Conservation (phyloP, 2,113 vertebrate genomes). For the Saccopteryx leptura region DNA sequence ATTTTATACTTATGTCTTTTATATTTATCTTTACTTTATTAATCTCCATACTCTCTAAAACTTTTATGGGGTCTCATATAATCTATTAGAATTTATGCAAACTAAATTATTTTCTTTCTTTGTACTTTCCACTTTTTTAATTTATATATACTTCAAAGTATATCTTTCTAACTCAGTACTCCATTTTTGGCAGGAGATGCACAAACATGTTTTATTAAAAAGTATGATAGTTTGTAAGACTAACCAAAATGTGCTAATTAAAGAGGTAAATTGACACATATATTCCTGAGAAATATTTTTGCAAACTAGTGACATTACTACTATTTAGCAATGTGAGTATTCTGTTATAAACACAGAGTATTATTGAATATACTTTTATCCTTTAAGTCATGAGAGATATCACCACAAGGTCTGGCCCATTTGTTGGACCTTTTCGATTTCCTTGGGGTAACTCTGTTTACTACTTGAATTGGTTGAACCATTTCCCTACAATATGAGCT, state of each 20-base stretch:
- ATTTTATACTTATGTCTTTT: not conserved
- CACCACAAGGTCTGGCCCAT: not conserved
- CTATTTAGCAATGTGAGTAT: not conserved
- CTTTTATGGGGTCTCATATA: not conserved
- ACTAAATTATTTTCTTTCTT: not conserved
- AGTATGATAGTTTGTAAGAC: not conserved
- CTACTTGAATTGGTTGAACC: not conserved
- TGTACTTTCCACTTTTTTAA: not conserved
- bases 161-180: not conserved
- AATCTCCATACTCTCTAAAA: not conserved
- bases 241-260: not conserved
- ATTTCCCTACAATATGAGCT: not conserved
- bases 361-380: not conserved
- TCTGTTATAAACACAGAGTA: not conserved
- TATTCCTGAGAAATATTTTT: not conserved
- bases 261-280: too few relatives aligned
- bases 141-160: not conserved
- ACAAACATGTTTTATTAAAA: not conserved
- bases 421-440: not conserved
- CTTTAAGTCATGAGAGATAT: not conserved
- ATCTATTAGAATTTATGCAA: not conserved
- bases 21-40: not conserved
- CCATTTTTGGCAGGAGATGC: not conserved
- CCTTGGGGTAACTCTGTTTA: not conserved
- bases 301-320: not conserved